Conservation (phyloP, 1,140 invertebrate genomes). For the Drosophila simulans region DNA sequence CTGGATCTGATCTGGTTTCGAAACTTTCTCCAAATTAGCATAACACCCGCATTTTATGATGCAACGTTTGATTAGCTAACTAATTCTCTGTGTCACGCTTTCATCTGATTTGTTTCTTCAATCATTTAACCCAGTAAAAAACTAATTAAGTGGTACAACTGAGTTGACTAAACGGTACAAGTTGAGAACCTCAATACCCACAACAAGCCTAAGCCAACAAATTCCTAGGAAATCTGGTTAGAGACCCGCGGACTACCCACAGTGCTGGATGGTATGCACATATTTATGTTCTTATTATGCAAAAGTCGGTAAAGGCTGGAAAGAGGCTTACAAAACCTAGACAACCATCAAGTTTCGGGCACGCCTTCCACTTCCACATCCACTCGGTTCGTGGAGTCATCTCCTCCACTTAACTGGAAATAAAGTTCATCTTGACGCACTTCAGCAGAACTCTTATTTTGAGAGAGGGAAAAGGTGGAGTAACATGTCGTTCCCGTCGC, state of each 20-base stretch:
- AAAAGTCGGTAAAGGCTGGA: neutral
- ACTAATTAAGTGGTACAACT: conserved; percentile 39
- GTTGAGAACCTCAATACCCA: neutral
- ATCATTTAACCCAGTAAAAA: conserved; percentile 15
- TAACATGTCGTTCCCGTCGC: conserved; percentile 36
- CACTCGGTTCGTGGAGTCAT: neutral
- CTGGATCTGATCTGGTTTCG: conserved; percentile 19
- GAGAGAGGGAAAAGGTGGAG: neutral
- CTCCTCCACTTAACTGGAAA: conserved; percentile 49
- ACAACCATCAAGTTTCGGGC: conserved; percentile 6
- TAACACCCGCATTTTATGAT: conserved; percentile 39
- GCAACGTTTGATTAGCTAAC: conserved; percentile 6
- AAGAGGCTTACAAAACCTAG: conserved; percentile 1
- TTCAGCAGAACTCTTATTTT: conserved; percentile 7
- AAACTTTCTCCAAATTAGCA: conserved; percentile 38
- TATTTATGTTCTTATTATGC: conserved; percentile 31
- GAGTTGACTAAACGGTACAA: conserved; percentile 25
- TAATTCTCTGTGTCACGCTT: conserved; percentile 7
- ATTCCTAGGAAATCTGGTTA: conserved; percentile 12
- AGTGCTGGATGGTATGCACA: neutral
- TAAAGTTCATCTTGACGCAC: conserved; percentile 36
- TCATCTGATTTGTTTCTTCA: conserved; percentile 13
- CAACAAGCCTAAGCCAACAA: conserved; percentile 5
- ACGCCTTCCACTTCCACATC: conserved; percentile 5
- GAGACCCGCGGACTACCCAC: conserved; percentile 12